Base-by-base conservation (phyloP, 2,888 invertebrate species). In the Halictus ligatus region DNA sequence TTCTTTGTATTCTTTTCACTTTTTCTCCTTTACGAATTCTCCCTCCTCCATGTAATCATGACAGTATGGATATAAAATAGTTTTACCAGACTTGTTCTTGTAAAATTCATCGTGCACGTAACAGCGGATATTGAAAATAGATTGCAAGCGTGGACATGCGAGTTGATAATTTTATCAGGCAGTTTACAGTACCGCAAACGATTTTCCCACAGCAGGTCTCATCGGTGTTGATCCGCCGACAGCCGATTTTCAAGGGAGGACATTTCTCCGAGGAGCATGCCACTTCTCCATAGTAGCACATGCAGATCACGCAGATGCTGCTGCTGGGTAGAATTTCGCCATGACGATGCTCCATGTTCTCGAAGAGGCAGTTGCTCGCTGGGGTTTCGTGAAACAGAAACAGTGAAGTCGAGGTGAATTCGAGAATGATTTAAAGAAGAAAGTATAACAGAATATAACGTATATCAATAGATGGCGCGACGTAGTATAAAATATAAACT, bases 261-360 rank as follows among this genome's bases (percentile, higher is more conserved):
- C 97, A 97, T 88, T 96, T 96, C 29, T 96, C 95, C 90, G 96
- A 96, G 83, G 96, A 96, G 87, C 97, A 97, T 0, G 96, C 95
- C 50, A 96, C 95, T 89, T 96, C 96, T 7, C 97, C 96, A 89
- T 96, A 96, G 91, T 96, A 96, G 90, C 97, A 97, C 71, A 96
- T 95, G 91, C 97, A 97, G 46, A 96, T 95, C 54, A 96, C 94
- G 92, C 97, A 97, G 6, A 96, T 95, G 83, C 95, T 95, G 50
- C 95, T 94, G 69, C 96, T 96, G 0, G 95, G 95, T 46, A 96
- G 93, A 72, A 96, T 93, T 90, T 96, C 96, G 0, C 96, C 96
- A 90, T 97, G 96, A 15, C 93, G 93, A 80, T 96, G 95, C 85
- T 96, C 95, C 72, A 93, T 93, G 21, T 95, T 95, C 79, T 96